phyloP scores from a whole-genome alignment of 1,140 invertebrate species.

The Lepidurus arcticus region DNA sequence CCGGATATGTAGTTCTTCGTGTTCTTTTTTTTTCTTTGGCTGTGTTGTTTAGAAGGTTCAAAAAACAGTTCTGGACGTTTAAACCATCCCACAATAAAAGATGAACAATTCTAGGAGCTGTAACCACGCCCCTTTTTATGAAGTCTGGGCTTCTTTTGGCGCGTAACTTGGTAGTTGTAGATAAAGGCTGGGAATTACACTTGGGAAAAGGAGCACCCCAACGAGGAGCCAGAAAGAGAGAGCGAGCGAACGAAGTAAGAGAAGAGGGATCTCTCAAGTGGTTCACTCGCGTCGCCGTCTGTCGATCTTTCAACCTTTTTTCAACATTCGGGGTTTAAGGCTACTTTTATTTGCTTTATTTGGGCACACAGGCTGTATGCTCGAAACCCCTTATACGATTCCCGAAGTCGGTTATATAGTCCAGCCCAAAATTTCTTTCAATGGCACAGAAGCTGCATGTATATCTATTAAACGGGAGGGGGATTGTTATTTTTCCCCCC shows the following conservation, averaged over 20 bases:
- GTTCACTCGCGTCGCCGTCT: constrained; percentile 13
- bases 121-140: background rate
- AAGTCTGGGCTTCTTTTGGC: background rate
- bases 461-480: background rate
- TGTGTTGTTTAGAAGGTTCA: too few species aligned
- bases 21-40: too few species aligned
- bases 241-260: background rate
- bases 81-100: too few species aligned
- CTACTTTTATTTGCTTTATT: constrained; percentile 17
- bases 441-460: too few species aligned
- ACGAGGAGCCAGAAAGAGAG: background rate
- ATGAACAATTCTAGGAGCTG: background rate
- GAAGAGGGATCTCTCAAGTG: constrained; percentile 16
- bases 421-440: background rate
- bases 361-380: background rate
- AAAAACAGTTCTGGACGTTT: too few species aligned
- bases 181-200: background rate
- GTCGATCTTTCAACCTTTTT: constrained; percentile 6
- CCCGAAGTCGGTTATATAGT: background rate
- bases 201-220: background rate
- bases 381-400: background rate
- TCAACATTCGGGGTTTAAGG: background rate
- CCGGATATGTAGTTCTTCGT: too few species aligned
- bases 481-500: background rate
- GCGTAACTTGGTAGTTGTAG: background rate